Base-by-base conservation (phyloP, 2,797 vertebrate genomes). In the Glyptemys insculpta region DNA sequence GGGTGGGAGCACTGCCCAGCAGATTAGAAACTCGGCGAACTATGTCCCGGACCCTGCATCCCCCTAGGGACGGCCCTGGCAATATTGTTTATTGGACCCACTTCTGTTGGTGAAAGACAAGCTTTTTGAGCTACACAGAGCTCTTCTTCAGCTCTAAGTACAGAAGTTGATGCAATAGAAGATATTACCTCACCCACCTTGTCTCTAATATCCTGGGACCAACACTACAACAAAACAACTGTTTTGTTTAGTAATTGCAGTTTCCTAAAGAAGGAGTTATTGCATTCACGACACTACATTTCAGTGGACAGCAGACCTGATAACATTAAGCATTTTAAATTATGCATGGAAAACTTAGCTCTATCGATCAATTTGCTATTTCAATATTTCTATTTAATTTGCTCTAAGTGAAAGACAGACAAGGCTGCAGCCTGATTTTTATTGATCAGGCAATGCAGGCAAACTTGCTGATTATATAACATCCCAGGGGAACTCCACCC, bases 321-420 rank as follows among this genome's bases (percentile, higher is more conserved):
- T 81, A 90, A 8, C 59, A 27, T 49, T 83, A 78, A 78, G 37
- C 29, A 91, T 62, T 81, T 72, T 50, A 34, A 91, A 81, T 91
- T 88, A 91, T 88, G 88, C 57, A 82, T 86, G 53, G 41, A 74
- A 41, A 44, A 74, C 19, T 27, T 74, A 44, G 76, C 6, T 81
- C 86, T 80, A 1, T 80, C n/a, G 68, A 86, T 90, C 92, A 41
- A 91, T 85, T 96, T 47, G 87, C 85, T 88, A 53, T 79, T 95
- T 93, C 59, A 15, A 62, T 93, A 25, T 95, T 96, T 93, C 82
- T 90, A 50, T 92, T 85, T 94, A 78, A 78, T 95, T 88, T 79
- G 23, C 84, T 88, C 15, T 79, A 81, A 76, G 50, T 56, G 82
- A 74, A 96, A 79, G 50, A 31, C 89, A 86, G 91, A 82, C 21